These are phyloP conservation scores for Eidolon dupreanum DNA, from an alignment of 2,797 vertebrate species.

Conservation along the genomic window DNA sequence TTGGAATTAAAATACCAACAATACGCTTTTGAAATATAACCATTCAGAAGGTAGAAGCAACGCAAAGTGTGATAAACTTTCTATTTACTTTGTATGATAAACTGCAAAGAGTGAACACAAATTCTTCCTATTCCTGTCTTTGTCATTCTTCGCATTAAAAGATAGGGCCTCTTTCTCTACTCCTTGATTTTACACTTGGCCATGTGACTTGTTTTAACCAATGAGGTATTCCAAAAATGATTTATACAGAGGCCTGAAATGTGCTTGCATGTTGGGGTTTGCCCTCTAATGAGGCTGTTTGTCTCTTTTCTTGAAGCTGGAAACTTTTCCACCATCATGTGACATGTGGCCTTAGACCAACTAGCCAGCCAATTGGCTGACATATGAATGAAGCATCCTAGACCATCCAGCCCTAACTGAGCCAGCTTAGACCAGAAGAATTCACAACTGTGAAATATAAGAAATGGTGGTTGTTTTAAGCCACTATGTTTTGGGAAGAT, in stretches of 20 bases:
- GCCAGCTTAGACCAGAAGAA: not conserved
- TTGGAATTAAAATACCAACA: not conserved
- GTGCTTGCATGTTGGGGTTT: not conserved
- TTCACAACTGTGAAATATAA: not conserved
- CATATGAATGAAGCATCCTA: not conserved
- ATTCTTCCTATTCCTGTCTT: not conserved
- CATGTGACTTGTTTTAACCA: not conserved
- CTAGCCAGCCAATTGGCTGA: not conserved
- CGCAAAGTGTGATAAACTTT: not conserved
- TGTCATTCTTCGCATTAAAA: not conserved
- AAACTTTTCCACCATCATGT: not conserved
- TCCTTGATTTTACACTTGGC: not conserved
- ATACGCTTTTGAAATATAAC: not conserved
- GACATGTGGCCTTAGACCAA: not conserved
- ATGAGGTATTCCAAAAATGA: not conserved
- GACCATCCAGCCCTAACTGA: not conserved
- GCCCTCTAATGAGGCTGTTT: not conserved
- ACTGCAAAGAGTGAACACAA: not conserved
- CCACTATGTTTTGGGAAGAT: not conserved
- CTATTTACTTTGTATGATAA: not conserved
- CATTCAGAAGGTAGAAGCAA: not conserved
- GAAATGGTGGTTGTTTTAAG: not conserved
- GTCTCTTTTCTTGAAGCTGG: not conserved
- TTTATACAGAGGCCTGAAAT: not conserved
- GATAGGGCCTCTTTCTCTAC: not conserved